Conservation (phyloP, 2,888 invertebrate genomes). For the Ormyrus labotus region DNA sequence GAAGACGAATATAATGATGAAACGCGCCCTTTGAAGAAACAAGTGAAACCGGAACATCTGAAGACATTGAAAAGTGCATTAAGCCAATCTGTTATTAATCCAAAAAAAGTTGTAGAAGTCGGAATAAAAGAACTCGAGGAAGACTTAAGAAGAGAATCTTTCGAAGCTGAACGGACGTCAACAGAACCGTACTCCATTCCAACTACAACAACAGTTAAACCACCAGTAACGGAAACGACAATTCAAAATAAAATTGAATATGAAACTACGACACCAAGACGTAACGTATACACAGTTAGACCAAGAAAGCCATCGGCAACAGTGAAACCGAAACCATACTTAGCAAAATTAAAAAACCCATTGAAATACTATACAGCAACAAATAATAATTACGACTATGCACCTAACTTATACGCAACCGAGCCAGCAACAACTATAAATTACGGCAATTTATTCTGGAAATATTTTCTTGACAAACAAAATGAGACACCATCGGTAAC, state of each 20-base stretch:
- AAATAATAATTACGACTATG: conserved; percentile 11
- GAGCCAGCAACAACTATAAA: conserved; percentile 48
- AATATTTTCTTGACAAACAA: conserved; percentile 63
- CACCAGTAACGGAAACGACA: neutral
- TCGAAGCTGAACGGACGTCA: conserved; percentile 61
- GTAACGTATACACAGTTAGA: conserved; percentile 47
- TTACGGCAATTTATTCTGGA: conserved; percentile 65
- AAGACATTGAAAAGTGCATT: conserved; percentile 72
- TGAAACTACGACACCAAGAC: conserved; percentile 35
- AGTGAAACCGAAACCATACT: neutral
- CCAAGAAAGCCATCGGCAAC: conserved; percentile 19
- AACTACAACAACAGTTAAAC: neutral
- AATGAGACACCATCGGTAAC: conserved; percentile 41
- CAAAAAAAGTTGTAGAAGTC: conserved; percentile 62
- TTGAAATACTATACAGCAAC: neutral
- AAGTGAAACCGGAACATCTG: conserved; percentile 14
- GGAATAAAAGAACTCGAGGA: conserved; percentile 64
- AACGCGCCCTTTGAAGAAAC: conserved; percentile 73
- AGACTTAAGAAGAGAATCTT: conserved; percentile 64
- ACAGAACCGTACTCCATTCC: conserved; percentile 29
- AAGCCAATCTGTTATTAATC: conserved; percentile 67
- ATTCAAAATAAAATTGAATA: neutral
- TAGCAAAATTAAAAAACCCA: conserved; percentile 23
- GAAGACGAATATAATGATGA: conserved; percentile 44
- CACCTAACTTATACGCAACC: neutral